phyloP scores from a whole-genome alignment of 1,140 invertebrate species.

The Lerema accius region DNA sequence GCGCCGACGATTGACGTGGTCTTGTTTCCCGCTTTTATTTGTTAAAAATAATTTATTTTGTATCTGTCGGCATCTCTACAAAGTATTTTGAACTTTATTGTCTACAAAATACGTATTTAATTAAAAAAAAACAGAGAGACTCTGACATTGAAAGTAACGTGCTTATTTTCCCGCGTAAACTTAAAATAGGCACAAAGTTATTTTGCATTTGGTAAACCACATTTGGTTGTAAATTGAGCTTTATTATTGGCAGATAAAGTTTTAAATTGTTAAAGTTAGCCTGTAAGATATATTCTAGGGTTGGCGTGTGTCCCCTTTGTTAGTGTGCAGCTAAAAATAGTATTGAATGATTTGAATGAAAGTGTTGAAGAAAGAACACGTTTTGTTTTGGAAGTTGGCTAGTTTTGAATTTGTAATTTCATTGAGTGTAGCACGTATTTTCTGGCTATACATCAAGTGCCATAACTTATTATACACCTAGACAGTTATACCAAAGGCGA shows the following conservation, averaged over 20 bases:
- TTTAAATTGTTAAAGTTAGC: neutral
- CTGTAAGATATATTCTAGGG: conserved; percentile 5
- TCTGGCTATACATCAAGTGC: too few species aligned
- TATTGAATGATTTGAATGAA: conserved; percentile 48
- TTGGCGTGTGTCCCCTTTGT: conserved; percentile 39
- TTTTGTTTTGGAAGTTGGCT: conserved; percentile 37
- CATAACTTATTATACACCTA: too few species aligned
- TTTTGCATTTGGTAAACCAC: neutral
- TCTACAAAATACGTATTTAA: neutral
- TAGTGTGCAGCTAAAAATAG: conserved; percentile 58
- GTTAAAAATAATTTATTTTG: conserved; percentile 35
- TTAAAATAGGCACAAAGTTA: conserved; percentile 23
- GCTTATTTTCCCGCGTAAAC: conserved; percentile 31
- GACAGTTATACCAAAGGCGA: too few species aligned
- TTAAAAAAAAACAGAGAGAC: conserved; percentile 3
- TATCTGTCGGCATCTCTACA: conserved; percentile 17
- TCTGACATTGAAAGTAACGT: conserved; percentile 16
- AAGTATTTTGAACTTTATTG: conserved; percentile 37
- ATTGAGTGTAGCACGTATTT: too few species aligned
- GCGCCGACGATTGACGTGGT: conserved; percentile 58
- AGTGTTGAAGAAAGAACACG: conserved; percentile 40
- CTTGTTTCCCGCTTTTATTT: conserved; percentile 62
- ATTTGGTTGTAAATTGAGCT: conserved; percentile 23
- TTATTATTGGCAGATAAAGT: conserved; percentile 2
- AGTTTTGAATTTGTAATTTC: conserved; percentile 32